A percentile compares a stretch with the other conserved stretches of the same genome.
These are phyloP conservation scores for Drosophila cardini DNA, from an alignment of 1,140 invertebrate species.

Conservation along the genomic window DNA sequence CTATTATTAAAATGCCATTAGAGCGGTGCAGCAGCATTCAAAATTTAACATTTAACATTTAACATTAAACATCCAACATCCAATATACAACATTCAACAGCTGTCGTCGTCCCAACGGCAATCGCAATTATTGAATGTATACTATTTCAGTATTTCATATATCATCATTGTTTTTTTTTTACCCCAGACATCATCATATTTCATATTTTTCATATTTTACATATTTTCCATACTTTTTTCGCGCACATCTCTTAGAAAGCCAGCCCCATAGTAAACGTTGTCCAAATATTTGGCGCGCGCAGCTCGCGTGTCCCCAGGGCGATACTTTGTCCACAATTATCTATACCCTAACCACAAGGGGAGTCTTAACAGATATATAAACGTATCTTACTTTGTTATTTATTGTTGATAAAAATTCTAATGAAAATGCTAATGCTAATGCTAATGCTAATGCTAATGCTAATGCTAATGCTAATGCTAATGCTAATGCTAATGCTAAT, in stretches of 20 bases:
- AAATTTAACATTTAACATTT: neutral
- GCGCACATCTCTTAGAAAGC: slow-evolving; percentile 38
- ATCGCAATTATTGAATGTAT: slow-evolving; percentile 76
- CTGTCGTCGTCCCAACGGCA: slow-evolving; percentile 58
- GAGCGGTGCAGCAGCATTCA: slow-evolving; percentile 58
- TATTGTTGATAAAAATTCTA: too few relatives aligned
- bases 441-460: neutral
- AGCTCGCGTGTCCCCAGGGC: slow-evolving; percentile 62
- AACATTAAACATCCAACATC: neutral
- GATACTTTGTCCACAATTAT: slow-evolving; percentile 3
- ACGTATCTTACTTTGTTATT: neutral
- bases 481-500: neutral
- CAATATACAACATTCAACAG: neutral
- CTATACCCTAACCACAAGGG: neutral
- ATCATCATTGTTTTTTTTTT: slow-evolving; percentile 1
- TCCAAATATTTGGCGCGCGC: slow-evolving; percentile 74
- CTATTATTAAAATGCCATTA: slow-evolving; percentile 82
- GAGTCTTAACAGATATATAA: neutral
- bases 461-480: neutral
- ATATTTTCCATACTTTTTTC: neutral
- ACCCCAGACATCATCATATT: slow-evolving; percentile 16
- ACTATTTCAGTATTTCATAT: slow-evolving; percentile 38
- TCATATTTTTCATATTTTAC: slow-evolving; percentile 21
- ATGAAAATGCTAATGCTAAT: neutral
- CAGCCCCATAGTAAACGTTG: slow-evolving; percentile 53